Conservation (phyloP, 1,140 invertebrate species). For the Hypothenemus hampei region DNA sequence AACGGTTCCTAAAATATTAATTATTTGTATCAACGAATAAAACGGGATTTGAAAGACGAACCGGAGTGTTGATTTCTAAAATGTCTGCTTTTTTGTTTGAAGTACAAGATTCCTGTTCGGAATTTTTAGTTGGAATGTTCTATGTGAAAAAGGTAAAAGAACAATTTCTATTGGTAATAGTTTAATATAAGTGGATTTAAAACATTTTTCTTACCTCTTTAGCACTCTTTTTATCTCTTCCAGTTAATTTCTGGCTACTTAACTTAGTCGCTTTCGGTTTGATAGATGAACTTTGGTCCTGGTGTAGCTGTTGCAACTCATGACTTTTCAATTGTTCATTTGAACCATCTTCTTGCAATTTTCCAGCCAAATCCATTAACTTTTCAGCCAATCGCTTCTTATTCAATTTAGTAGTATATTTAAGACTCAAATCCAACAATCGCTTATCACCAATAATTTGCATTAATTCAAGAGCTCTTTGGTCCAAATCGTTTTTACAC, state of each 20-base stretch:
- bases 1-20: conserved; percentile 19
- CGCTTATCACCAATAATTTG: conserved; percentile 72
- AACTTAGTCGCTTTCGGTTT: conserved; percentile 10
- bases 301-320: conserved; percentile 9
- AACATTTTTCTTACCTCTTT: neutral
- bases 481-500: conserved; percentile 76
- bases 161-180: neutral
- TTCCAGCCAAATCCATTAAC: conserved; percentile 48
- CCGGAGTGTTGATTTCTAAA: conserved; percentile 17
- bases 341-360: conserved; percentile 17
- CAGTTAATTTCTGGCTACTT: conserved; percentile 4
- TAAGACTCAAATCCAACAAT: conserved; percentile 76
- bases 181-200: neutral
- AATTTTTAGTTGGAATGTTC: neutral
- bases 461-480: conserved; percentile 80
- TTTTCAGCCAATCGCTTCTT: conserved; percentile 73
- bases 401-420: conserved; percentile 75
- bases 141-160: neutral
- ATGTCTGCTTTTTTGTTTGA: conserved; percentile 4
- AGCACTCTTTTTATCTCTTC: conserved; percentile 2
- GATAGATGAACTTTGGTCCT: neutral
- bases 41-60: conserved; percentile 1
- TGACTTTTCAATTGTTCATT: conserved; percentile 9
- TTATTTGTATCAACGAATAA: neutral
- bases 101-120: neutral